Percentiles rank a stretch among this genome's conserved stretches.
Evolutionary conservation across 2,888 invertebrate species (phyloP).

Genomic region (Acleris literana): DNA sequence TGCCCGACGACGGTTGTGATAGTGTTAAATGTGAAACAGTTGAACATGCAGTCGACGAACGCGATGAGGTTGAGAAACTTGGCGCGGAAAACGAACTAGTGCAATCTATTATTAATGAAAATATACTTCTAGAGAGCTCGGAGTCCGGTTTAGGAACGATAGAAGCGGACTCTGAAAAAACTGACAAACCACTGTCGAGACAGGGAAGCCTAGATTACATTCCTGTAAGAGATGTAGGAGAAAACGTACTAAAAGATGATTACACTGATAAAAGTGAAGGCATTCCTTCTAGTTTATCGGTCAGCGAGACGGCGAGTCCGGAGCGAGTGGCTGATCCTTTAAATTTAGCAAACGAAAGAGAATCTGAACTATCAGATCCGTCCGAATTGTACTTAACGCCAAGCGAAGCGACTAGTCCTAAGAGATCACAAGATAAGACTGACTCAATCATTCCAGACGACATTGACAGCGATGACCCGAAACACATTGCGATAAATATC

Average conservation of each 20-base stretch:
- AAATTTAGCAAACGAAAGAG: conserved; percentile 75
- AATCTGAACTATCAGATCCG: conserved; percentile 86
- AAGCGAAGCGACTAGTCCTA: conserved; percentile 84
- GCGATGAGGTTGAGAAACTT: conserved; percentile 48
- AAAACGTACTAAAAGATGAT: conserved; percentile 68
- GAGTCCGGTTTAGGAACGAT: conserved; percentile 71
- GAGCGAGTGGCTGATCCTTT: conserved; percentile 70
- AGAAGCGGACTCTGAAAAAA: conserved; percentile 58
- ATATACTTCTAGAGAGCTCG: conserved; percentile 65
- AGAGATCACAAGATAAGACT: conserved; percentile 73
- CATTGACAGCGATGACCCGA: conserved; percentile 64
- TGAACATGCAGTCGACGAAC: conserved; percentile 65
- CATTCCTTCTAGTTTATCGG: conserved; percentile 76
- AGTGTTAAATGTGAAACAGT: conserved; percentile 61
- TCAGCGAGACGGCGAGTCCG: conserved; percentile 77
- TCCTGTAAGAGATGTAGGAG: conserved; percentile 78
- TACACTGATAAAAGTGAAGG: conserved; percentile 79
- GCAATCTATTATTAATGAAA: conserved; percentile 64
- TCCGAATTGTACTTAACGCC: conserved; percentile 88
- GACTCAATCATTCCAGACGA: conserved; percentile 60
- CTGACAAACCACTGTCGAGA: conserved; percentile 66
- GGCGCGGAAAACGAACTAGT: conserved; percentile 58
- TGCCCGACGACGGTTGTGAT: conserved; percentile 64
- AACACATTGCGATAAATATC: conserved; percentile 73
- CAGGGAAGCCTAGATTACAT: conserved; percentile 79